phyloP scores from a whole-genome alignment of 2,797 vertebrate genomes.

The Emys orbicularis region DNA sequence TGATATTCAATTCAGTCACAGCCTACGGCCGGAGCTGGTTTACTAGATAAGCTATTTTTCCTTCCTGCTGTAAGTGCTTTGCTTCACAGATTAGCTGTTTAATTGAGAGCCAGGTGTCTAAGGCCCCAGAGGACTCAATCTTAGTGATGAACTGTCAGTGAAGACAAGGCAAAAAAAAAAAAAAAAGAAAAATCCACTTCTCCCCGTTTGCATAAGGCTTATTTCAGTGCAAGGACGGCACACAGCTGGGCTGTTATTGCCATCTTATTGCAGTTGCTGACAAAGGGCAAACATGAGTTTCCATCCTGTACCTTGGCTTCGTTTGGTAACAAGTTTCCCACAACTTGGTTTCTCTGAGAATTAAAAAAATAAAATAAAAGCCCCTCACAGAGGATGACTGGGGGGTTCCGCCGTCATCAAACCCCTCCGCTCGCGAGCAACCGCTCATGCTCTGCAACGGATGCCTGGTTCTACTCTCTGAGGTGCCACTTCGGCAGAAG shows the following conservation, averaged over 20 bases:
- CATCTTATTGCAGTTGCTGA: background rate
- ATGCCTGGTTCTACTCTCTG: background rate
- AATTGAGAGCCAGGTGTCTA: constrained; percentile 69
- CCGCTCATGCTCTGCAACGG: background rate
- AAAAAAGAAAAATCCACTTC: background rate
- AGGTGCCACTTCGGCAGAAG: background rate
- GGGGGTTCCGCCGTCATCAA: background rate
- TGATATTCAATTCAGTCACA: background rate
- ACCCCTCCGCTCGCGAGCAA: background rate
- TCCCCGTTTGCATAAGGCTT: background rate
- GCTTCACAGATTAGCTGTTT: constrained; percentile 60
- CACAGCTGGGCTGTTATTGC: background rate
- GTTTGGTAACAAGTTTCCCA: background rate
- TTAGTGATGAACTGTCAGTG: constrained; percentile 46
- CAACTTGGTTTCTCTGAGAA: background rate
- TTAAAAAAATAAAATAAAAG: background rate
- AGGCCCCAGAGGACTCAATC: constrained; percentile 4
- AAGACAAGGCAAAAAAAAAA: background rate
- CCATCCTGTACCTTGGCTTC: background rate
- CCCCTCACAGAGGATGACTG: background rate
- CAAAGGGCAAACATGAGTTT: background rate
- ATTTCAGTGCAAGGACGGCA: background rate
- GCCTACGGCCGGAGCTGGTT: constrained; percentile 53
- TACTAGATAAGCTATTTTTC: constrained; percentile 48
- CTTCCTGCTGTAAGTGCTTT: constrained; percentile 55